These are phyloP conservation scores for Cossypha polioptera DNA, from an alignment of 2,797 vertebrate genomes.

Conservation along the genomic window DNA sequence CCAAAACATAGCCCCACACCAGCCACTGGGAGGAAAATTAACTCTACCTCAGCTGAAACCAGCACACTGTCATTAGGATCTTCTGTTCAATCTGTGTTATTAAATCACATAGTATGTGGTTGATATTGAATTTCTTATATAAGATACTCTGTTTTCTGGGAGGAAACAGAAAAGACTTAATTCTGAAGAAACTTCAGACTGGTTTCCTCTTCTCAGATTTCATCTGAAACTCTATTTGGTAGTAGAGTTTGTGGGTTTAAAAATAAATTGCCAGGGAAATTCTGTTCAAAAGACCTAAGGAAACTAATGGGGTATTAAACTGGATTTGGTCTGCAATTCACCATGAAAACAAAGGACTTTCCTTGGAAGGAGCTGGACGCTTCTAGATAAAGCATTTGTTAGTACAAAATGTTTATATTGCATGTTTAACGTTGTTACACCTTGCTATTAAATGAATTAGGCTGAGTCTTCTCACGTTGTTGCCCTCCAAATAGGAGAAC, in stretches of 20 bases:
- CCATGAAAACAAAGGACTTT: background rate
- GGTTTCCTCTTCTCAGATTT: background rate
- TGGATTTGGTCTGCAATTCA: background rate
- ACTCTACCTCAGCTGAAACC: background rate
- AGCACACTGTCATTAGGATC: background rate
- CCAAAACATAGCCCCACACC: background rate
- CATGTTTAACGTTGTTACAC: background rate
- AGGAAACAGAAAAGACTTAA: background rate
- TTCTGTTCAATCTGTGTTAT: background rate
- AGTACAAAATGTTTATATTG: background rate
- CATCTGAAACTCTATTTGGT: background rate
- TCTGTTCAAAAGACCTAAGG: background rate
- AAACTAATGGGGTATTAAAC: background rate
- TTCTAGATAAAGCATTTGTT: background rate
- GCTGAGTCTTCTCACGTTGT: background rate
- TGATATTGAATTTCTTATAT: background rate
- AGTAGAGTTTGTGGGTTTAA: background rate
- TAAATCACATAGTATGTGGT: background rate
- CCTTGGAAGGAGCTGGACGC: background rate
- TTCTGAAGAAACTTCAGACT: background rate
- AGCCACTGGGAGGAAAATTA: background rate
- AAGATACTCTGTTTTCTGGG: background rate
- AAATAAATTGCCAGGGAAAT: background rate
- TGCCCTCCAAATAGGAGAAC: background rate
- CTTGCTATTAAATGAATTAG: background rate